Evolutionary conservation across 2,797 vertebrate genomes (phyloP).

Genomic region (Clamator glandarius): DNA sequence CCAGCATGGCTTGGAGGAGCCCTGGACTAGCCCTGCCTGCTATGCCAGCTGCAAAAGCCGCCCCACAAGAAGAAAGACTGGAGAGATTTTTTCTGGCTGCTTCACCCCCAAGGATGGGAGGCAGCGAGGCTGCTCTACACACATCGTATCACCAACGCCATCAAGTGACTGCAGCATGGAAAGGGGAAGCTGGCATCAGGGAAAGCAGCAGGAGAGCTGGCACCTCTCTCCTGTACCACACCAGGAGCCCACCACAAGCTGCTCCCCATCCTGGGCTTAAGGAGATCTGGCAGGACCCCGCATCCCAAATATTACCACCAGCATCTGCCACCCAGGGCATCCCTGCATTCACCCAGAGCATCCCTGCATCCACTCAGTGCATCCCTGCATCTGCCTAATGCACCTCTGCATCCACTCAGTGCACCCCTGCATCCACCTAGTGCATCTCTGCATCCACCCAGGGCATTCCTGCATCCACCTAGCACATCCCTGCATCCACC

Average conservation of each 20-base stretch:
- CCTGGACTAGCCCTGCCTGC: background rate
- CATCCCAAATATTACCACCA: background rate
- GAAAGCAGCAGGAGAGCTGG: background rate
- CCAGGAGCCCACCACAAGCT: fast-evolving
- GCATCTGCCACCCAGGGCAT: background rate
- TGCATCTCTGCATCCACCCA: too few relatives aligned
- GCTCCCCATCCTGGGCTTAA: background rate
- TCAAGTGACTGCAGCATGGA: background rate
- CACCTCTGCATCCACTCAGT: too few relatives aligned
- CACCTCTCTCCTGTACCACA: background rate
- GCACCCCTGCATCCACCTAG: too few relatives aligned
- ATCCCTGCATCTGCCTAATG: too few relatives aligned
- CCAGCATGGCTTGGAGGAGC: background rate
- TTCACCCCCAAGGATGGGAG: background rate
- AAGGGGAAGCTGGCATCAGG: background rate
- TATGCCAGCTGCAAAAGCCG: background rate
- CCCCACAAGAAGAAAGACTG: background rate
- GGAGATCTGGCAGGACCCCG: background rate
- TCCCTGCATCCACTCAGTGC: too few relatives aligned
- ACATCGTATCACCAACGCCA: constrained; percentile 19
- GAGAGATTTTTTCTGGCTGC: background rate
- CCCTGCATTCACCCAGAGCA: too few relatives aligned
- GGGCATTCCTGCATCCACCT: too few relatives aligned
- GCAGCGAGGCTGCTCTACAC: background rate
- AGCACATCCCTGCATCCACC: too few relatives aligned